A percentile compares a stretch with the other conserved stretches of the same genome.
Conservation (phyloP, 2,888 invertebrate genomes). For the Dromius quadrimaculatus region DNA sequence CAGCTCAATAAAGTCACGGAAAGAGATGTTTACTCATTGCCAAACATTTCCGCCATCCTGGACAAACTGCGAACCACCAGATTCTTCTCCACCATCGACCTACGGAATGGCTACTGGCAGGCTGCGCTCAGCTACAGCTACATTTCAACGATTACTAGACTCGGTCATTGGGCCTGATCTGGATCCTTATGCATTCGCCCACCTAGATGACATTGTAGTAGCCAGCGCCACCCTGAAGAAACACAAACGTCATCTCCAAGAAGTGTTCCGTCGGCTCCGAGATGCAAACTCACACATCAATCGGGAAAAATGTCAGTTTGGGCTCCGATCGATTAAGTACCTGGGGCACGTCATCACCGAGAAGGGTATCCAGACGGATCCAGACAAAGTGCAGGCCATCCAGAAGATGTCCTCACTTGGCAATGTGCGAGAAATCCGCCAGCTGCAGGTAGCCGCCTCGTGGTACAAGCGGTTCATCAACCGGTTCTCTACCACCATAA, state of each 20-base stretch:
- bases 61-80: constrained; percentile 56
- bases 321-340: constrained; percentile 50
- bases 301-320: constrained; percentile 57
- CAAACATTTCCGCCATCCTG: constrained; percentile 56
- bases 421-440: no score
- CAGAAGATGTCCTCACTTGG: constrained; percentile 51
- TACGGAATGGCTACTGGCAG: no score
- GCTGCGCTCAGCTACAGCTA: constrained; percentile 55
- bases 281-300: no score
- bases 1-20: no score
- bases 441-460: no score
- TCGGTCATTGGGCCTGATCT: constrained; percentile 55
- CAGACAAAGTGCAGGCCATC: constrained; percentile 46
- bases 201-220: constrained; percentile 57
- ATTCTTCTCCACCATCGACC: constrained; percentile 57
- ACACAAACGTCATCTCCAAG: constrained; percentile 51
- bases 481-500: neutral
- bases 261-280: constrained; percentile 55
- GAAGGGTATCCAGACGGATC: constrained; percentile 46
- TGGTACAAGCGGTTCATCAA: no score
- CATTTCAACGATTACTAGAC: constrained; percentile 56
- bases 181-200: constrained; percentile 55
- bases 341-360: constrained; percentile 53
- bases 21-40: constrained; percentile 58
- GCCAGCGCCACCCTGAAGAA: constrained; percentile 53